Conservation (phyloP, 2,113 vertebrate species). For the Pithys albifrons region DNA sequence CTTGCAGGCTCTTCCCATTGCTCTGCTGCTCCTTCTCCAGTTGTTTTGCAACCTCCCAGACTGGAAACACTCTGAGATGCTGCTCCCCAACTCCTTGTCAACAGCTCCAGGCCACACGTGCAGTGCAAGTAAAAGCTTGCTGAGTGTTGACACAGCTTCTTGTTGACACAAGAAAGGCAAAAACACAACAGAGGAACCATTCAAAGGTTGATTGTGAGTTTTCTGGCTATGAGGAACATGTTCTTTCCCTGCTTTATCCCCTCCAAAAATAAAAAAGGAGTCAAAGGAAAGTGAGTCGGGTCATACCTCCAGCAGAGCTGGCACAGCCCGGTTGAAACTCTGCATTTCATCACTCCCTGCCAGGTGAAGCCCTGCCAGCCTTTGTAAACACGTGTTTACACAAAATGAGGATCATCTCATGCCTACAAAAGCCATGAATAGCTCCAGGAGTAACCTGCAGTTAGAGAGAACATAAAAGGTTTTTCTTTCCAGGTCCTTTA, state of each 20-base stretch:
- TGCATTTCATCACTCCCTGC: background rate
- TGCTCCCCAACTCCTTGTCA: background rate
- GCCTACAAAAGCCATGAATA: background rate
- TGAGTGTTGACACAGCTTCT: conserved; percentile 14
- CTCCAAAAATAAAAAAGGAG: background rate
- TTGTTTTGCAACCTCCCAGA: background rate
- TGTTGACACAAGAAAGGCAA: background rate
- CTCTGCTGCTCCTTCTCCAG: background rate
- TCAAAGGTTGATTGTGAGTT: background rate
- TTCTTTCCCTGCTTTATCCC: background rate
- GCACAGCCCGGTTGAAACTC: background rate
- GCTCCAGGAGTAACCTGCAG: background rate
- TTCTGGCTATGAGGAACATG: background rate
- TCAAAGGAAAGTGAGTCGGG: background rate
- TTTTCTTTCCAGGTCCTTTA: background rate
- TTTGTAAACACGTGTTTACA: background rate
- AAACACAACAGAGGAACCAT: background rate
- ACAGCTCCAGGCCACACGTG: background rate
- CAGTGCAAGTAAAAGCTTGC: conserved; percentile 15
- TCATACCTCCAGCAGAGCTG: background rate
- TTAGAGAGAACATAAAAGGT: background rate
- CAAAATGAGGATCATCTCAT: background rate
- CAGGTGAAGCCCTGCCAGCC: background rate
- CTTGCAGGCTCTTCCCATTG: background rate
- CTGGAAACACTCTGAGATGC: background rate